These are phyloP conservation scores for Gymnoscelis rufifasciata DNA, from an alignment of 2,888 invertebrate genomes.

Conservation along the genomic window DNA sequence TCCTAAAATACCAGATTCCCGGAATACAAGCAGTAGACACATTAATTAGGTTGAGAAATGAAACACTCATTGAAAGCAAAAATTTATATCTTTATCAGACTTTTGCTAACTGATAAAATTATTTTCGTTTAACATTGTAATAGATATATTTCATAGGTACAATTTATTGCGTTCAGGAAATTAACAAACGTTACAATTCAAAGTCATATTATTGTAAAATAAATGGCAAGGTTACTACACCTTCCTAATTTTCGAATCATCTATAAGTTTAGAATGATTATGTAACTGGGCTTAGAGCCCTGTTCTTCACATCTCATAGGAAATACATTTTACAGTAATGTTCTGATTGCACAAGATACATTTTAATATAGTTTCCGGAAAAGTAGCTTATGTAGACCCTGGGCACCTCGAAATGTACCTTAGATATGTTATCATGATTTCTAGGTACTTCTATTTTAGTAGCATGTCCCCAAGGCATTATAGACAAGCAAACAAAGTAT, in stretches of 20 bases:
- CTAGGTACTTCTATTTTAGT: too few relatives aligned
- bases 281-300: background rate
- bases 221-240: constrained; percentile 7
- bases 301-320: too few relatives aligned
- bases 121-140: constrained; percentile 44
- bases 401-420: background rate
- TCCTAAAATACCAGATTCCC: too few relatives aligned
- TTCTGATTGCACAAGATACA: too few relatives aligned
- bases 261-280: background rate
- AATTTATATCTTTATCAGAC: constrained; percentile 65
- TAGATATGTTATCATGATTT: too few relatives aligned
- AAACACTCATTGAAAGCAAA: constrained; percentile 60
- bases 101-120: constrained; percentile 65
- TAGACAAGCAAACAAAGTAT: constrained; percentile 2
- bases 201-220: constrained; percentile 19
- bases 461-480: too few relatives aligned
- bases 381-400: background rate
- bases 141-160: constrained; percentile 37
- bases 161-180: constrained; percentile 42
- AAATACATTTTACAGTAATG: background rate
- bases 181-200: constrained; percentile 37
- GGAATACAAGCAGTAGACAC: too few relatives aligned
- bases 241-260: constrained; percentile 4
- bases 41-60: constrained; percentile 20
- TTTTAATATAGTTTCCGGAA: too few relatives aligned